Percentiles rank a stretch among this genome's conserved stretches.
Conservation (phyloP, 2,888 invertebrate genomes). For the Philonicus albiceps region DNA sequence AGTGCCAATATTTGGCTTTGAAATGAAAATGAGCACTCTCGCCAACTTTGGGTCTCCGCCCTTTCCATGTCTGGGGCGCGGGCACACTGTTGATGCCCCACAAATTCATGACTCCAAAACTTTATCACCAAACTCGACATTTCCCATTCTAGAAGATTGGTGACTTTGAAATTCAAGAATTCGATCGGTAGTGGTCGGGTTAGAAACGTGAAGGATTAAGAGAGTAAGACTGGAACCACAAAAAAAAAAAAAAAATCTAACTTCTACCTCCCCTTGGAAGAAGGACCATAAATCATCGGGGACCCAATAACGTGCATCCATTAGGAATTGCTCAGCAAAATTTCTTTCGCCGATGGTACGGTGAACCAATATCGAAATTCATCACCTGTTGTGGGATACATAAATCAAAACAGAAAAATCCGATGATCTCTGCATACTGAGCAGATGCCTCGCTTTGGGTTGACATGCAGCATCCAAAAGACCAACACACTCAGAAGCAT, state of each 20-base stretch:
- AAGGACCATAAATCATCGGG: conserved; percentile 18
- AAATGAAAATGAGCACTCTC: not conserved
- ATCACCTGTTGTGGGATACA: conserved; percentile 32
- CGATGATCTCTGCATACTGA: conserved; percentile 34
- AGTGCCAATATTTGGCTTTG: not conserved
- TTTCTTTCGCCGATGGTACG: not conserved
- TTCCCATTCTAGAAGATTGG: not conserved
- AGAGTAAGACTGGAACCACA: not conserved
- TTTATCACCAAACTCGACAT: not conserved
- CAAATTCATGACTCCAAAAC: not conserved
- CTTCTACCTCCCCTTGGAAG: not conserved
- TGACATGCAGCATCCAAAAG: not conserved
- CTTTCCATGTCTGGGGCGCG: not conserved
- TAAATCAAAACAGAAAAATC: conserved; percentile 33
- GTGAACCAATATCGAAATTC: conserved; percentile 19
- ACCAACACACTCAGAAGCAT: not conserved
- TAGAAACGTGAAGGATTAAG: not conserved
- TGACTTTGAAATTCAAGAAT: not conserved
- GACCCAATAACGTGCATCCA: conserved; percentile 11
- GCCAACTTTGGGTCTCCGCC: not conserved
- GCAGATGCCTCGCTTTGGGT: not conserved
- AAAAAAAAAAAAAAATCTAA: not conserved
- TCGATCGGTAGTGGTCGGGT: not conserved
- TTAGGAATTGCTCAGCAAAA: conserved; percentile 9
- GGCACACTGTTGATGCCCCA: not conserved